A percentile compares a stretch with the other conserved stretches of the same genome.
phyloP scores from a whole-genome alignment of 1,140 invertebrate species.

The Drosophila saltans region DNA sequence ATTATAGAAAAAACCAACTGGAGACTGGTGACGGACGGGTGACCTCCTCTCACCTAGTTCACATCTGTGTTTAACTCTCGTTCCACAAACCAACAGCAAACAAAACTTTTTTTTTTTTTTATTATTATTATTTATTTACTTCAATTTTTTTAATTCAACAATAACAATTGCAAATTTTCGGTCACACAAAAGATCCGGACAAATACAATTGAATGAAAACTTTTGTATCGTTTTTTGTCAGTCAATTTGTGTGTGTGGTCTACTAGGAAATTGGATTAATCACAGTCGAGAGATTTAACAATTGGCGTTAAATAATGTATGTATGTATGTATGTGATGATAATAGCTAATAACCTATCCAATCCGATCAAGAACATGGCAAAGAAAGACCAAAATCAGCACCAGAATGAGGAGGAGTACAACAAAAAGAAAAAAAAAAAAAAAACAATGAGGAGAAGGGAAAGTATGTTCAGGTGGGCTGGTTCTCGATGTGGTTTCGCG shows the following conservation, averaged over 20 bases:
- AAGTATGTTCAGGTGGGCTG: neutral
- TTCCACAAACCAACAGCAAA: neutral
- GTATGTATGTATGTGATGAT: neutral
- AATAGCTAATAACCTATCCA: neutral
- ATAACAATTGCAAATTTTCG: slow-evolving; percentile 11
- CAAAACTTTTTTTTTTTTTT: neutral
- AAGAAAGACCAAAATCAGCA: too few species aligned
- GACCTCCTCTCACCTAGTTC: slow-evolving; percentile 3
- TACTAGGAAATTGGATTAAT: slow-evolving; percentile 3
- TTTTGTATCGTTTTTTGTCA: neutral
- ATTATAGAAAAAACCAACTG: slow-evolving; percentile 6
- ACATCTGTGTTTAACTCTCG: slow-evolving; percentile 13
- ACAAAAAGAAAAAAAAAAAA: too few species aligned
- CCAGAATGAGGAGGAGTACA: too few species aligned
- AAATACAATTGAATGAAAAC: neutral
- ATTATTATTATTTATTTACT: too few species aligned
- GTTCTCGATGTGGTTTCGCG: neutral
- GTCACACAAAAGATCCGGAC: slow-evolving; percentile 1
- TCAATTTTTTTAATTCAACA: neutral
- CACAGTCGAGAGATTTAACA: neutral
- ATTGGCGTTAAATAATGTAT: neutral
- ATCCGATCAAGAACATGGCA: neutral
- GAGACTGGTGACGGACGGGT: neutral
- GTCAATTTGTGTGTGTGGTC: neutral
- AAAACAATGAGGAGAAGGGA: too few species aligned